These are phyloP conservation scores for Euzetes globulus DNA, from an alignment of 2,888 invertebrate species.

Conservation along the genomic window DNA sequence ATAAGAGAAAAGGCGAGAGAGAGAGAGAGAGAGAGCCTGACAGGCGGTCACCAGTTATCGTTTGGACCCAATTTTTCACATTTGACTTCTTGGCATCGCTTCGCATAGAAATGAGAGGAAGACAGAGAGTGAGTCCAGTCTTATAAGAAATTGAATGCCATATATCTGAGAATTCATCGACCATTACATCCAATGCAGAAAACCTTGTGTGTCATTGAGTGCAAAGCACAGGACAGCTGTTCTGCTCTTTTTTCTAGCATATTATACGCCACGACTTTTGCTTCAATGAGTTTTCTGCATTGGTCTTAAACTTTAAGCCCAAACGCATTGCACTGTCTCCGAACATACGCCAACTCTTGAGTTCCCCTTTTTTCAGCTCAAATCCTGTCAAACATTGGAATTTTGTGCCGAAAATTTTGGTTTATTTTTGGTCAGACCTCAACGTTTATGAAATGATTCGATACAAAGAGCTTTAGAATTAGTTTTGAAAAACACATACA, in stretches of 20 bases:
- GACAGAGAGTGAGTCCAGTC: not conserved
- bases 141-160: not conserved
- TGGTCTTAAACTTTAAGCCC: not conserved
- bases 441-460: not conserved
- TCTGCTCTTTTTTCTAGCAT: slow-evolving; percentile 1
- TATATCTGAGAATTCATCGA: not conserved
- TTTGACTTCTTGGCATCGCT: not conserved
- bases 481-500: not conserved
- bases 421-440: not conserved
- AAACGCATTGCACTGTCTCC: not conserved
- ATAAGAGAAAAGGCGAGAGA: too few species aligned
- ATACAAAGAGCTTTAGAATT: slow-evolving; percentile 1
- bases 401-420: not conserved
- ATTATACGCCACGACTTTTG: slow-evolving; percentile 16
- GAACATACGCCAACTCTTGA: not conserved
- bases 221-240: not conserved
- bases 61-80: slow-evolving; percentile 11
- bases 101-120: not conserved
- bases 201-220: not conserved
- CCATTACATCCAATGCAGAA: not conserved
- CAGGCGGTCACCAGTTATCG: slow-evolving; percentile 21
- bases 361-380: not conserved
- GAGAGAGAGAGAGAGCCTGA: not conserved
- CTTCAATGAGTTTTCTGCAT: not conserved
- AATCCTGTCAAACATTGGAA: not conserved